phyloP scores from a whole-genome alignment of 2,888 invertebrate species.

The Stenolophus ochropezus region DNA sequence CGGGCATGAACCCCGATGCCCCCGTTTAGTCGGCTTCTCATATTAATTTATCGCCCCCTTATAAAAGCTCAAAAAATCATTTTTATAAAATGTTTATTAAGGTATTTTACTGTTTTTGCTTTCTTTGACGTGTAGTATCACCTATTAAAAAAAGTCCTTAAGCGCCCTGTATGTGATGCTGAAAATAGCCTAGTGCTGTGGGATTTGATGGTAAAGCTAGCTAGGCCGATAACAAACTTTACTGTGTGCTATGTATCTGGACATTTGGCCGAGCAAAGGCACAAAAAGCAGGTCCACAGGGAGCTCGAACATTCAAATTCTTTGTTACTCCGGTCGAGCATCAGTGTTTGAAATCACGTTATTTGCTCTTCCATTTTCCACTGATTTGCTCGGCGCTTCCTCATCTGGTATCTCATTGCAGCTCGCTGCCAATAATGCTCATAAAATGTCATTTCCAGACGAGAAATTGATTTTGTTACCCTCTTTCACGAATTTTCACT shows the following conservation, averaged over 20 bases:
- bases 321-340: conserved; percentile 23
- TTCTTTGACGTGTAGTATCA: no score
- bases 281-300: conserved; percentile 21
- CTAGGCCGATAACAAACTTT: background rate
- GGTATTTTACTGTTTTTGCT: no score
- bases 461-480: background rate
- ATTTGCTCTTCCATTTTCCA: conserved; percentile 33
- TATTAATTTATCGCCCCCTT: no score
- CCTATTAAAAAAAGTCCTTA: no score
- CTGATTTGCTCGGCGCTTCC: conserved; percentile 14
- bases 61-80: no score
- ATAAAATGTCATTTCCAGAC: background rate
- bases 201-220: background rate
- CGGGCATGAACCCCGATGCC: no score
- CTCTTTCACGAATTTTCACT: background rate
- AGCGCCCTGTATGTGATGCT: no score
- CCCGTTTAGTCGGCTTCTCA: no score
- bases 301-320: conserved; percentile 37
- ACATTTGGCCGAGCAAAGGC: no score
- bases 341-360: conserved; percentile 26
- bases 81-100: no score
- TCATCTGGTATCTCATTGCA: conserved; percentile 17
- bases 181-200: background rate
- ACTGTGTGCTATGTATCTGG: no score
- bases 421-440: background rate